Evolutionary conservation across 2,888 invertebrate species (phyloP).

Genomic region (Cantharis nigra): DNA sequence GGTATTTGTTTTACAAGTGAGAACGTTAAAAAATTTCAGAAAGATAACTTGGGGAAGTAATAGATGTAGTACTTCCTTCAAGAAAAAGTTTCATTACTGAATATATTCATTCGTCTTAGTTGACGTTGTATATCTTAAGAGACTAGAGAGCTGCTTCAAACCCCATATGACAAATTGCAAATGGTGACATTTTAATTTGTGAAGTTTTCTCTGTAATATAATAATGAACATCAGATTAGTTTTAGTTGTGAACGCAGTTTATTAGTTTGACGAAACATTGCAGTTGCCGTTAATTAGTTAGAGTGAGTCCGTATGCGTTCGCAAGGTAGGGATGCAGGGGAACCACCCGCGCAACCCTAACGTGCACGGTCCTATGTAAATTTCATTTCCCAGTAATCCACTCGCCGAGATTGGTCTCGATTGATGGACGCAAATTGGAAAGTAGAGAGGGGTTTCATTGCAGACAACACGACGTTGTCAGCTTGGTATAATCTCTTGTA

Average conservation of each 20-base stretch:
- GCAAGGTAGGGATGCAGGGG: constrained; percentile 9
- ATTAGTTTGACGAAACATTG: constrained; percentile 17
- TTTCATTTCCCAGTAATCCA: constrained; percentile 72
- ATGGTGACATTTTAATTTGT: not conserved
- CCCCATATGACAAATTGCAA: not conserved
- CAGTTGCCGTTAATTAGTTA: constrained; percentile 24
- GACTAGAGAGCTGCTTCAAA: not conserved
- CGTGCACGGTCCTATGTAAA: constrained; percentile 62
- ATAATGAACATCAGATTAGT: constrained; percentile 1
- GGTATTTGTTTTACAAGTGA: not conserved
- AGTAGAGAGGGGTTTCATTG: constrained; percentile 52
- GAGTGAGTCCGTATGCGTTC: constrained; percentile 25
- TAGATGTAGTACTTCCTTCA: not conserved
- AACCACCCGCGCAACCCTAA: constrained; percentile 19
- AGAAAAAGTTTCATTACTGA: not conserved
- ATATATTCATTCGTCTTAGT: not conserved
- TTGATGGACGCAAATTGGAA: constrained; percentile 75
- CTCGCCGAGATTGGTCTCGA: constrained; percentile 72
- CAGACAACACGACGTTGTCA: constrained; percentile 40
- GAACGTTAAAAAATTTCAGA: not conserved
- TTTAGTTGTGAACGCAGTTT: constrained; percentile 5
- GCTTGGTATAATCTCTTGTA: constrained; percentile 36
- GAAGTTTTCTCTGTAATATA: not conserved
- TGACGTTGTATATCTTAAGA: not conserved
- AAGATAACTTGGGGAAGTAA: not conserved